Evolutionary conservation across 2,113 vertebrate species (phyloP).

Genomic region (Gnathonemus longibarbis): DNA sequence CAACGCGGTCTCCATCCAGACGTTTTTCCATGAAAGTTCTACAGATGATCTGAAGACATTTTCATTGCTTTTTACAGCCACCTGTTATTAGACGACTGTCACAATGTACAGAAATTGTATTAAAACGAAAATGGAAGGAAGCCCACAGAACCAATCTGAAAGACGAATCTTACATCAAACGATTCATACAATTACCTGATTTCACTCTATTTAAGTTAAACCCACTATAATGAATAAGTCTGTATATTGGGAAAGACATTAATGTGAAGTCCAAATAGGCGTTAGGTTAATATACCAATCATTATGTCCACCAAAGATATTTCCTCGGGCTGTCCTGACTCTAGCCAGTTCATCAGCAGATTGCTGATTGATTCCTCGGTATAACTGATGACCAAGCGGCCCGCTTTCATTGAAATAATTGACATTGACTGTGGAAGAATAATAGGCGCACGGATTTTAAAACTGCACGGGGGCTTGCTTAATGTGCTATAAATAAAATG

Average conservation of each 20-base stretch:
- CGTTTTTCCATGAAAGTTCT: background rate
- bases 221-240: background rate
- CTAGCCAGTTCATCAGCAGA: background rate
- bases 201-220: background rate
- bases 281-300: constrained; percentile 1
- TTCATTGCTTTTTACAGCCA: background rate
- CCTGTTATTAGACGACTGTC: background rate
- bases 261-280: constrained; percentile 28
- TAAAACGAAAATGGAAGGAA: background rate
- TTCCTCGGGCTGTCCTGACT: background rate
- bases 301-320: background rate
- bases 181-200: background rate
- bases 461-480: background rate
- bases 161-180: background rate
- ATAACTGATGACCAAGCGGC: constrained; percentile 10
- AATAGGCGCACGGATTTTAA: background rate
- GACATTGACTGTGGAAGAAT: background rate
- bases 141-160: background rate
- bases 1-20: background rate
- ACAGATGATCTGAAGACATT: background rate
- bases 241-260: constrained; percentile 9
- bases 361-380: constrained; percentile 15
- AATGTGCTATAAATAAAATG: background rate
- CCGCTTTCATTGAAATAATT: constrained; percentile 5
- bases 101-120: background rate